Conservation (phyloP, 1,140 invertebrate species). For the Aphaenogaster floridana region DNA sequence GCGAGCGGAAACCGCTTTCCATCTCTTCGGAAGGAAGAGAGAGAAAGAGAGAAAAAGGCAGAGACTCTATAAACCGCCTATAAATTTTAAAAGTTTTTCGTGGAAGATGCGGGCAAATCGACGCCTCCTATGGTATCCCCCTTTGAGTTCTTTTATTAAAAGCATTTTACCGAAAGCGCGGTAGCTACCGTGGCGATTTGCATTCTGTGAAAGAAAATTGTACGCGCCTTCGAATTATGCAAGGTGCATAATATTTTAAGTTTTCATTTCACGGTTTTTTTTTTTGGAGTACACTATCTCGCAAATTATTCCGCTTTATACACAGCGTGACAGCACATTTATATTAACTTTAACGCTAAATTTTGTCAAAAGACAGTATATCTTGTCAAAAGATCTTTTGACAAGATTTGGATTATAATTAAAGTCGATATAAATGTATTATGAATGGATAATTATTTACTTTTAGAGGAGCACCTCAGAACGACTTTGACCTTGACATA, state of each 20-base stretch:
- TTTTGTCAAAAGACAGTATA: not conserved
- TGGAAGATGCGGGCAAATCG: conserved; percentile 37
- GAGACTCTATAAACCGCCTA: conserved; percentile 3
- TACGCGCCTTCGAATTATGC: not conserved
- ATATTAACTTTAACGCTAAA: not conserved
- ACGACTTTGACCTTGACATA: no score
- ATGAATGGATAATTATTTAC: not conserved
- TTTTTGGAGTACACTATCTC: not conserved
- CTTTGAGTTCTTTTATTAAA: conserved; percentile 44
- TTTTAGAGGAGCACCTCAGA: no score
- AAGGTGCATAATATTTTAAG: conserved; percentile 16
- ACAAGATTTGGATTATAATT: not conserved
- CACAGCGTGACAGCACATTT: not conserved
- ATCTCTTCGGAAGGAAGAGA: not conserved
- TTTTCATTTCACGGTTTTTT: not conserved
- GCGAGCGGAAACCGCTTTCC: conserved; percentile 6
- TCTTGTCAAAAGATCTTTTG: not conserved
- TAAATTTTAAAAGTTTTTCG: conserved; percentile 56
- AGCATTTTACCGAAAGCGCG: conserved; percentile 9
- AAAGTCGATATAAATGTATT: not conserved
- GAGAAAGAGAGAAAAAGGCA: not conserved
- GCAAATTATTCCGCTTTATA: not conserved
- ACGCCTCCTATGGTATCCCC: not conserved
- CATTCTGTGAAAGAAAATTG: conserved; percentile 25
- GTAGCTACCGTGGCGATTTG: conserved; percentile 18